Base-by-base conservation (phyloP, 2,888 invertebrate species). In the Protula sp. region DNA sequence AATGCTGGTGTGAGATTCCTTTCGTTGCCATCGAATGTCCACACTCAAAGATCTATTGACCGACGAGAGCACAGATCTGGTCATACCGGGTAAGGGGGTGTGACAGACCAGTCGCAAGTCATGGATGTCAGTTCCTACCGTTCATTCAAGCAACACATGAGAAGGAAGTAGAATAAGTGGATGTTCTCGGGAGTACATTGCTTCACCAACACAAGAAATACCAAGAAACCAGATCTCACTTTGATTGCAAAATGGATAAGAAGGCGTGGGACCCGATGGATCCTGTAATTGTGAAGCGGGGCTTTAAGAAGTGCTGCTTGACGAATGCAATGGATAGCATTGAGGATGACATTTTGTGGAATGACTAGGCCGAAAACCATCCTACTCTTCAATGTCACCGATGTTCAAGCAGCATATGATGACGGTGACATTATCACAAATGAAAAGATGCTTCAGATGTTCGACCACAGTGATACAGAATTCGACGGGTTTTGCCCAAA, bases 1-100 rank as follows among this genome's bases (percentile, higher is more conserved):
- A 19, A 54, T 59, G 54, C 57, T 58, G 26, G 59, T 59, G 22
- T 47, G 58, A 38, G 58, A 58, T 38, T 56, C 59, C n/a, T 59
- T 59, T 30, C 27, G 59, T 31, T 59, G 59, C 57, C 57, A 59
- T 38, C n/a, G 45, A 22, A 14, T 54, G 54, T n/a, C 30, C 22
- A 24, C 24, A 5, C 1, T 55, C 14, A 55, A 38, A 26, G 45
- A 1, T 9, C 38, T 54, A n/a, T 28, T 47, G 22, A n/a, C 58
- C 26, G 38, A 59, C 27, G 28, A 59, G n/a, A 47, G 30, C 9
- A 58, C 59, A 5, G 45, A 38, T 47, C 38, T 58, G 24, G 59
- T 58, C 3, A 58, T 58, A 24, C 54, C 59, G 27, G 59, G n/a
- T n/a, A n/a, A n/a, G n/a, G 59, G 22, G 59, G 59, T 29, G 28